Evolutionary conservation across 2,888 invertebrate genomes (phyloP).

Genomic region (Rotaria magnacalcarata): DNA sequence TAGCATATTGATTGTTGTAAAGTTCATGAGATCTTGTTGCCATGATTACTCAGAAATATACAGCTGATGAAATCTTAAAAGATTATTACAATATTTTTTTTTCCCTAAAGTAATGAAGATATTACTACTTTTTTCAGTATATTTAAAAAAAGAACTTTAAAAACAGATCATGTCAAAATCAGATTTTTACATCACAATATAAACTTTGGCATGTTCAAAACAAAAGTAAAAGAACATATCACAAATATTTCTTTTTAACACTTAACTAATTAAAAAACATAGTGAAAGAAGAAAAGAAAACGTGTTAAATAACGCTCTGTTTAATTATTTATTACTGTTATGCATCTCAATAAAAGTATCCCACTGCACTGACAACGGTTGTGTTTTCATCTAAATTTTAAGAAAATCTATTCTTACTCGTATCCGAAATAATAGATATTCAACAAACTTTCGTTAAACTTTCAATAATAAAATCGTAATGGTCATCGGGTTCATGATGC

Average conservation of each 20-base stretch:
- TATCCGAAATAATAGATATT: not conserved
- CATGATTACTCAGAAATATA: not conserved
- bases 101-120: too few species aligned
- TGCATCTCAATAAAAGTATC: conserved; percentile 19
- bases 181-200: too few species aligned
- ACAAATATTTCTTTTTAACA: too few species aligned
- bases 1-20: not conserved
- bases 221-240: too few species aligned
- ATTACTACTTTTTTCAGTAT: too few species aligned
- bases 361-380: not conserved
- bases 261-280: too few species aligned
- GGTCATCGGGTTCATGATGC: conserved; percentile 45
- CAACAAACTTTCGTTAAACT: conserved; percentile 36
- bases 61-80: not conserved
- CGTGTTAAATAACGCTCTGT: too few species aligned
- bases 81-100: not conserved
- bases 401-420: not conserved
- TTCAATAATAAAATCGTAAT: conserved; percentile 41
- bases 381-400: not conserved
- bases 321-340: not conserved
- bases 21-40: not conserved
- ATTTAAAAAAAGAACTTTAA: too few species aligned
- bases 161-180: too few species aligned
- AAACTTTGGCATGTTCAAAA: too few species aligned
- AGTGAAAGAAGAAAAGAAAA: too few species aligned